Base-by-base conservation (phyloP, 2,113 vertebrate genomes). In the Poeciliopsis occidentalis region DNA sequence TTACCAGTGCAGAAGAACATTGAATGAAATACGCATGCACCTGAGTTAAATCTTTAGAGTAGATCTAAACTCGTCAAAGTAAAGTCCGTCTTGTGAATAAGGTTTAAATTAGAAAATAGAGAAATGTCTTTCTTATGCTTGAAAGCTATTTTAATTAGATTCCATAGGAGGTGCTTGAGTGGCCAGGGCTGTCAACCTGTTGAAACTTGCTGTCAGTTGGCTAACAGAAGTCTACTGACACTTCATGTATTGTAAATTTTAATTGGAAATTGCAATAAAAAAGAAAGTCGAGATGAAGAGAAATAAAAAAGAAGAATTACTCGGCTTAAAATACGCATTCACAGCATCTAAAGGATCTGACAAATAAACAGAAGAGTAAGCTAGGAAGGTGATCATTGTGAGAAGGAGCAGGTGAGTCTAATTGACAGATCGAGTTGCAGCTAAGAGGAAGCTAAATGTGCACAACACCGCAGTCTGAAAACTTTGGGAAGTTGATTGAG, bases 1-100 rank as follows among this genome's bases (percentile, higher is more conserved):
- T 79, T 88, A 88, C 81, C 65, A 84, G 81, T 86, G 80, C 51
- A 26, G 75, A 85, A 87, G 60, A 76, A 69, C 73, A 81, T 80
- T 71, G 82, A 54, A 79, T 84, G 64, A 90, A 86, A 78, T 64
- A 60, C 39, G 61, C 30, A 65, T 51, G 60, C 34, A 47, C 60
- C 80, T 30, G 31, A 69, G 67, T 74, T 39, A 32, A 81, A 86
- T 84, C 47, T 67, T 62, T 64, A 78, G 60, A 29, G 54, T 32
- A 73, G 71, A 77, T 79, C 67, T 39, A 86, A 77, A 84, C 69
- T 57, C 10, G 22, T 57, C 22, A 32, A 30, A 34, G 63, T 34
- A 57, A 57, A 47, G 44, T 47, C 1, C 0, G 4, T 47, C 44
- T 19, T 47, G 44, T 47, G 44, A 19, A 47, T 17, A 47, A 19